Base-by-base conservation (phyloP, 1,140 invertebrate species). In the Lerema accius region DNA sequence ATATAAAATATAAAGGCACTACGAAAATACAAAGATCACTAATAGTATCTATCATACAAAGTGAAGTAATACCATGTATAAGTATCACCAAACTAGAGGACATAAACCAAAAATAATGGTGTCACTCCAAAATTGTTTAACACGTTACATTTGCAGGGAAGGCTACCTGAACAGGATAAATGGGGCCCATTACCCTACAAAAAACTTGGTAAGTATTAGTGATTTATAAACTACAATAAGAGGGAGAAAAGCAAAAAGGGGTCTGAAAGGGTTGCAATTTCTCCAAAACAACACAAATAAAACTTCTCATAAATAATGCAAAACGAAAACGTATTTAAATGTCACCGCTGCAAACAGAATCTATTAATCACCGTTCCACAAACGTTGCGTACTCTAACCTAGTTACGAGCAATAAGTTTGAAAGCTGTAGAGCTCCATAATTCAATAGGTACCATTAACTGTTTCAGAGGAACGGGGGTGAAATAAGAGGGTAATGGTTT, bases 301-400 rank as follows among this genome's bases (percentile, higher is more conserved):
- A 46, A 59, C 42, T 13, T n/a, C 9, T 16, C 15, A 59, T 59
- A 59, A 48, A 48, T 14, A 59, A 37, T 46, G 28, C 7, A 46
- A 32, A 58, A 16, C 23, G 53, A 45, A 45, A 58, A 45, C 40
- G n/a, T 58, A 58, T 58, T 58, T 58, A 58, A 58, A 58, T 58
- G 55, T 58, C 55, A 58, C 45, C 55, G 15, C 26, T 35, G 42
- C 26, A 58, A 46, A 58, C 55, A 46, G 55, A 46, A 46, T 58
- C 42, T 58, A 46, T 58, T 58, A 58, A 58, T 58, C 55, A 58
- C 55, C 6, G 13, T 46, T 58, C 40, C 15, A 32, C 42, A 58
- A 58, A 58, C 55, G 55, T 35, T 58, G 42, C 55, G 55, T 46
- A 58, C 55, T 56, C 51, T 58, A 58, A 58, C 55, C 42, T 46